phyloP scores from a whole-genome alignment of 2,888 invertebrate genomes.

The Acanthosoma haemorrhoidale region DNA sequence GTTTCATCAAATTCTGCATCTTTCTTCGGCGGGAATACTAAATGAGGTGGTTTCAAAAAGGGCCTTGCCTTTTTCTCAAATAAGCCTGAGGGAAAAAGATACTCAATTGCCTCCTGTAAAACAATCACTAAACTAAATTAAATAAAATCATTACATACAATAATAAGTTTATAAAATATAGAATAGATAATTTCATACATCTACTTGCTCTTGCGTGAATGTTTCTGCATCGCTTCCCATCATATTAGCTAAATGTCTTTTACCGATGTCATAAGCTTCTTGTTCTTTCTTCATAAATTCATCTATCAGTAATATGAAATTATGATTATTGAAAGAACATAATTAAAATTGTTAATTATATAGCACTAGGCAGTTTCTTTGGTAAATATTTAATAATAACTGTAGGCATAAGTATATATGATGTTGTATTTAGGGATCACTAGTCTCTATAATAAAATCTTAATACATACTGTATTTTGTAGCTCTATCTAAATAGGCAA shows the following conservation, averaged over 20 bases:
- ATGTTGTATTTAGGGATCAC: too few relatives aligned
- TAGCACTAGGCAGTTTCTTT: too few relatives aligned
- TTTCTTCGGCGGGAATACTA: conserved; percentile 76
- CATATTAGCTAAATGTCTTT: conserved; percentile 94
- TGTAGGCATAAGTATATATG: too few relatives aligned
- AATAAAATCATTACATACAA: background rate
- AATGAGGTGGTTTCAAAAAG: conserved; percentile 80
- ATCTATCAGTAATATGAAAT: conserved; percentile 48
- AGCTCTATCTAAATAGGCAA: conserved; percentile 77
- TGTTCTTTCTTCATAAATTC: conserved; percentile 74
- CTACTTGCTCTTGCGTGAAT: conserved; percentile 80
- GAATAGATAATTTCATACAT: conserved; percentile 53
- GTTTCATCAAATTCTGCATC: conserved; percentile 84
- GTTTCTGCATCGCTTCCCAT: conserved; percentile 92
- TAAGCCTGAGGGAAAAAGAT: conserved; percentile 93
- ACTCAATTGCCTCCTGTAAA: conserved; percentile 75
- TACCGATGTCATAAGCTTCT: conserved; percentile 82
- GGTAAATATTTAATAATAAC: too few relatives aligned
- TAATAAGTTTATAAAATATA: background rate
- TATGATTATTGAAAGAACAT: background rate
- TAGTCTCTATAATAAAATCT: too few relatives aligned
- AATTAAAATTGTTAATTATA: background rate
- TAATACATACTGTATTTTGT: conserved; percentile 59
- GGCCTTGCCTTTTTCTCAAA: conserved; percentile 81
- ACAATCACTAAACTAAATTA: conserved; percentile 19